Evolutionary conservation across 2,113 vertebrate species (phyloP).

Genomic region (Sylvietta virens): DNA sequence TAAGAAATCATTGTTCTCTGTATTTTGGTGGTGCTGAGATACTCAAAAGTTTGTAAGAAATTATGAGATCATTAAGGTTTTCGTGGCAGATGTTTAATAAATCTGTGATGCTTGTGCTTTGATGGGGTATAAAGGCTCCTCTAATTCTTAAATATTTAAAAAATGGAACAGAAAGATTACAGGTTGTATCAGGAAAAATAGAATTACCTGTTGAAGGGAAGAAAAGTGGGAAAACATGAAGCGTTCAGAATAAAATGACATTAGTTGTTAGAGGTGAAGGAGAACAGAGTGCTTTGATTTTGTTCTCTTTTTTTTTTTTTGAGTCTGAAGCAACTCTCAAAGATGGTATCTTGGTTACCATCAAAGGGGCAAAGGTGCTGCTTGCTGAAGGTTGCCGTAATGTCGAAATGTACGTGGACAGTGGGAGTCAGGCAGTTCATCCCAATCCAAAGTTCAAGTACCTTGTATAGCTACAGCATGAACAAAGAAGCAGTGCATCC

Average conservation of each 20-base stretch:
- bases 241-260: not conserved
- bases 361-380: not conserved
- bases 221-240: not conserved
- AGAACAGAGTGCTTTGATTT: not conserved
- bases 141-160: not conserved
- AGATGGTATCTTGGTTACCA: not conserved
- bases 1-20: not conserved
- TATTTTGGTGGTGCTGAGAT: not conserved
- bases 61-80: not conserved
- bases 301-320: not conserved
- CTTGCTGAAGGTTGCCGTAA: not conserved
- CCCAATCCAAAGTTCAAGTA: not conserved
- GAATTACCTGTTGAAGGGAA: not conserved
- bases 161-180: not conserved
- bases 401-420: rapidly evolving
- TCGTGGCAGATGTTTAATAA: not conserved
- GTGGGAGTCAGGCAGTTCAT: not conserved
- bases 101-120: not conserved
- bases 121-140: not conserved
- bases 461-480: not conserved
- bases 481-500: not conserved
- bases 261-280: not conserved
- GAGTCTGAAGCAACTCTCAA: not conserved
- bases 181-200: not conserved
- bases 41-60: not conserved